These are phyloP conservation scores for Lophura nycthemera DNA, from an alignment of 2,113 vertebrate species.

Conservation along the genomic window DNA sequence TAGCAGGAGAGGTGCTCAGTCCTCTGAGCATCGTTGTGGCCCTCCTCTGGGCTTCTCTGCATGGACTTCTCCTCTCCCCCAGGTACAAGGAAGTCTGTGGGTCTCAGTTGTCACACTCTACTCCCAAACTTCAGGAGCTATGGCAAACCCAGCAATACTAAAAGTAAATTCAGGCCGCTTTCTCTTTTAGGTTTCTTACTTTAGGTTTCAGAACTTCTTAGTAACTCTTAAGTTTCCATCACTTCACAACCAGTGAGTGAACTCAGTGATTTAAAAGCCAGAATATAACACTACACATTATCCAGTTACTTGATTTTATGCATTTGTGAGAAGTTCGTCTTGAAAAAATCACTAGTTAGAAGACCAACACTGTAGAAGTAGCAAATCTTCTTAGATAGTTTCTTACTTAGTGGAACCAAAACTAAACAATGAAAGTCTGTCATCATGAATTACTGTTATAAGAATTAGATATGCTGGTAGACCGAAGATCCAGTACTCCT, in stretches of 20 bases:
- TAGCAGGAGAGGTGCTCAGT: no score
- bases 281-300: background rate
- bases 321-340: background rate
- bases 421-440: background rate
- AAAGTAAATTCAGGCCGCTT: accelerated
- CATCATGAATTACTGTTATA: background rate
- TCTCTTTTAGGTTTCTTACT: background rate
- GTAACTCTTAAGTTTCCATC: background rate
- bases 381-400: background rate
- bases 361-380: background rate
- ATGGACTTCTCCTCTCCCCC: accelerated
- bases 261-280: background rate
- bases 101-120: background rate
- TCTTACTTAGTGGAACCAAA: background rate
- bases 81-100: accelerated
- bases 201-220: background rate
- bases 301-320: background rate
- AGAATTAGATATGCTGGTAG: background rate
- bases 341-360: background rate
- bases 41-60: no score
- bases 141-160: accelerated
- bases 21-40: no score
- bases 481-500: background rate
- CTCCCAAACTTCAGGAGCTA: accelerated
- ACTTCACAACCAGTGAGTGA: background rate